Evolutionary conservation across 2,888 invertebrate genomes (phyloP), one percentile per base, ranked within the genome.

Genomic region (Anticlea derivata): DNA sequence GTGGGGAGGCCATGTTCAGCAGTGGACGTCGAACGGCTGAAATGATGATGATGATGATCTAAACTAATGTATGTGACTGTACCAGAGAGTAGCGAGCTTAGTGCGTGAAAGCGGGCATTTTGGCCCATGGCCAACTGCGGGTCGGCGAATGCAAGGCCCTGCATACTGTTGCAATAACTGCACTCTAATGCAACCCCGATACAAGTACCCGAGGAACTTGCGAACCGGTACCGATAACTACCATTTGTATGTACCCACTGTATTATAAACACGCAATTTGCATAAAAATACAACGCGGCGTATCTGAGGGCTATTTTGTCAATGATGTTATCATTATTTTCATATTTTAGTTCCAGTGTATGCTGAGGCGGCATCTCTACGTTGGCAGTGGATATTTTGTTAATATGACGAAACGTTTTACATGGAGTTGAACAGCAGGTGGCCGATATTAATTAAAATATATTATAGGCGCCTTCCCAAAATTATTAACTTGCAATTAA

Each of bases 111-210:
- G 85, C 83, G 78, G 70, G 76, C 83, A 86, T 88, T 84, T 83
- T 65, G 78, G 86, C 86, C 87, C 89, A 88, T 79, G 88, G 89
- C 80, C 83, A 76, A 66, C 74, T 44, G 76, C 75, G 65, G 53
- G 60, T 76, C 80, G 82, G 87, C 86, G 87, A 88, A 82, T 83
- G 87, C 88, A 88, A 88, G 88, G 88, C 86, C 82, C 73, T 74
- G 76, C 73, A 75, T 69, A 73, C 77, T 84, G 84, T 85, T 82
- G 87, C 86, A 86, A 85, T 73, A 78, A 74, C 80, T 85, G 86
- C 86, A 84, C 78, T 69, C 69, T 78, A 78, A 78, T 78, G 84
- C 83, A 80, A 75, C 72, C 57, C 55, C 54, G 53, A 55, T 22
- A 45, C 59, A 60, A 41, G 27, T 45, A 50, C 53, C 38, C 27